These are phyloP conservation scores for Ivindomyrus marchei DNA, from an alignment of 2,113 vertebrate genomes.

Conservation along the genomic window DNA sequence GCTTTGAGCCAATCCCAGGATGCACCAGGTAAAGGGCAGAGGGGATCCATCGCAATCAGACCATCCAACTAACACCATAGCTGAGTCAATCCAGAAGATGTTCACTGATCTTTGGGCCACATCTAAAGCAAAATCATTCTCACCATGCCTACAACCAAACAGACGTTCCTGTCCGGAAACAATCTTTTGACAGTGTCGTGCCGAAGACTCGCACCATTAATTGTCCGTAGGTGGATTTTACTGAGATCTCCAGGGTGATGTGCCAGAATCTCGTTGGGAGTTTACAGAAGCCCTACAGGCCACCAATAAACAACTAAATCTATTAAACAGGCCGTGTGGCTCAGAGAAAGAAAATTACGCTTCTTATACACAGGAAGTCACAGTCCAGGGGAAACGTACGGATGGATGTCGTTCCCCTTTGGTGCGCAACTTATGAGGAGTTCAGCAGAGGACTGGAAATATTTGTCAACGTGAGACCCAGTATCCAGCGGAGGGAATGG, in stretches of 20 bases:
- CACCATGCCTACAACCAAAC: neutral
- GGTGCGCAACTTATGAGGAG: neutral
- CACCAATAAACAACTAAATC: neutral
- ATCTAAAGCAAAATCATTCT: neutral
- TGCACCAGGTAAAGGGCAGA: neutral
- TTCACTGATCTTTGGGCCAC: neutral
- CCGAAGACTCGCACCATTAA: neutral
- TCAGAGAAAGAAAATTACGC: neutral
- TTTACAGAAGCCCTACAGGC: neutral
- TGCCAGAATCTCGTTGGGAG: neutral
- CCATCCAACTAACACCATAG: neutral
- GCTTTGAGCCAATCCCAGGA: neutral
- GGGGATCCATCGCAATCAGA: neutral
- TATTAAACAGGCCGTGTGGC: neutral
- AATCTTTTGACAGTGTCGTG: neutral
- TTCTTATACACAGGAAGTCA: neutral
- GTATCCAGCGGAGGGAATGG: neutral
- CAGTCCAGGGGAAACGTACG: neutral
- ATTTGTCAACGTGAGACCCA: neutral
- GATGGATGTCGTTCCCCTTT: neutral
- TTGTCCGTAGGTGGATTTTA: neutral
- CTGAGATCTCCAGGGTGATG: neutral
- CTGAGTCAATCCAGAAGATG: neutral
- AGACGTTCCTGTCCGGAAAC: neutral
- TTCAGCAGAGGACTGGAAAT: neutral